phyloP scores from a whole-genome alignment of 1,140 invertebrate genomes.

The Hycleus cichorii region DNA sequence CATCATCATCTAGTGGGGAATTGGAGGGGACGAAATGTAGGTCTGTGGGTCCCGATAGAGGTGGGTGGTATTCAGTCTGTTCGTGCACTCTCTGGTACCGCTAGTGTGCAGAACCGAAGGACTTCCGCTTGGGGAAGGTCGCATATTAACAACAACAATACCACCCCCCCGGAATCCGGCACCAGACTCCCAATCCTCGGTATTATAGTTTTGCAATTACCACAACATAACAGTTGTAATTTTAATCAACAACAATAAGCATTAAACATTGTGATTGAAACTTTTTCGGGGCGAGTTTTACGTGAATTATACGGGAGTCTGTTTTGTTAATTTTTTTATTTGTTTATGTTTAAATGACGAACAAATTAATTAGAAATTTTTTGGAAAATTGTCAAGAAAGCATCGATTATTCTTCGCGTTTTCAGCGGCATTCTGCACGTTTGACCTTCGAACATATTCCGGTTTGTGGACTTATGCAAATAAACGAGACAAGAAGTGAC shows the following conservation, averaged over 20 bases:
- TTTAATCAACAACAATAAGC: not conserved
- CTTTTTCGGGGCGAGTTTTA: not conserved
- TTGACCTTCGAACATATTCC: conserved; percentile 21
- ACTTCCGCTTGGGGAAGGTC: conserved; percentile 31
- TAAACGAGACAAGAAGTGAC: conserved; percentile 10
- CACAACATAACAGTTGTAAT: not conserved
- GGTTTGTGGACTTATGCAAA: conserved; percentile 21
- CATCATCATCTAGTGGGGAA: conserved; percentile 20
- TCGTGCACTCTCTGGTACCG: conserved; percentile 26
- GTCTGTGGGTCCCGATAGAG: conserved; percentile 29
- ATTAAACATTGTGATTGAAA: not conserved
- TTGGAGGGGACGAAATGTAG: conserved; percentile 30
- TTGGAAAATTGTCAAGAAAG: conserved; percentile 15
- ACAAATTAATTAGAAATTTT: not conserved
- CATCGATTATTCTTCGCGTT: not conserved
- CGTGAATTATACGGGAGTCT: not conserved
- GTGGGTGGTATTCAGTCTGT: conserved; percentile 33
- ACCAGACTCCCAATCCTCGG: not conserved
- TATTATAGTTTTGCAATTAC: conserved; percentile 2
- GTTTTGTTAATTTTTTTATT: conserved; percentile 7
- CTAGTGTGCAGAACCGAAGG: conserved; percentile 28
- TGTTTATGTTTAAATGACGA: conserved; percentile 5
- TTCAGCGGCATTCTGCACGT: conserved; percentile 9
- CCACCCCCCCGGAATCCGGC: conserved; percentile 1
- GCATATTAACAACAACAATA: not conserved